These are phyloP conservation scores for Sitta europaea DNA, from an alignment of 2,113 vertebrate species.

Conservation along the genomic window DNA sequence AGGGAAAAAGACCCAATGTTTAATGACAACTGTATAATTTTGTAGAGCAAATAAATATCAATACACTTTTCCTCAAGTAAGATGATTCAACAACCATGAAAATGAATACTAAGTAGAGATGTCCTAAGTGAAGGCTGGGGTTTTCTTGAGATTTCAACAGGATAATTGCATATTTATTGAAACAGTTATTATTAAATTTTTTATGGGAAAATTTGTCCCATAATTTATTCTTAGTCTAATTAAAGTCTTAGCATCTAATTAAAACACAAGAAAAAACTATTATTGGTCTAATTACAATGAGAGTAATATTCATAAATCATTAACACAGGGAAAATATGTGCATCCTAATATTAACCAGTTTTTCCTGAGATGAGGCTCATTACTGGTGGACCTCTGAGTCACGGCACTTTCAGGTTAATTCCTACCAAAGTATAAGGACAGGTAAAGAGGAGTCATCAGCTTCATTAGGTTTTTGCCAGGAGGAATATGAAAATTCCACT, in stretches of 20 bases:
- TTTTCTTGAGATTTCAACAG: not conserved
- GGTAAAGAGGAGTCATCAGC: not conserved
- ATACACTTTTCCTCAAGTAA: not conserved
- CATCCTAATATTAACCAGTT: not conserved
- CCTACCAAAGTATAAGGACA: not conserved
- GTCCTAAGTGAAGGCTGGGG: fast-evolving
- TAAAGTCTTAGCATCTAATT: not conserved
- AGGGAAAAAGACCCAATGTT: not conserved
- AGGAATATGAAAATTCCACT: not conserved
- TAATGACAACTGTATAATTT: not conserved
- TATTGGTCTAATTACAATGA: not conserved
- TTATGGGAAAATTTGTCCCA: not conserved
- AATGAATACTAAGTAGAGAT: not conserved
- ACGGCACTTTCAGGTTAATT: not conserved
- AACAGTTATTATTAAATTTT: not conserved
- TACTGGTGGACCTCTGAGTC: not conserved
- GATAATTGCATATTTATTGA: not conserved
- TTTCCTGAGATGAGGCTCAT: not conserved
- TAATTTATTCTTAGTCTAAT: not conserved
- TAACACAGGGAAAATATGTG: not conserved
- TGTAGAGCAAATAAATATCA: not conserved
- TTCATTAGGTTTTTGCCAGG: not conserved
- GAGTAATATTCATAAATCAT: not conserved
- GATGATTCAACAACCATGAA: not conserved
- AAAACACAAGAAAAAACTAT: not conserved